phyloP scores from a whole-genome alignment of 2,888 invertebrate genomes.

The Gastrophysa polygoni region DNA sequence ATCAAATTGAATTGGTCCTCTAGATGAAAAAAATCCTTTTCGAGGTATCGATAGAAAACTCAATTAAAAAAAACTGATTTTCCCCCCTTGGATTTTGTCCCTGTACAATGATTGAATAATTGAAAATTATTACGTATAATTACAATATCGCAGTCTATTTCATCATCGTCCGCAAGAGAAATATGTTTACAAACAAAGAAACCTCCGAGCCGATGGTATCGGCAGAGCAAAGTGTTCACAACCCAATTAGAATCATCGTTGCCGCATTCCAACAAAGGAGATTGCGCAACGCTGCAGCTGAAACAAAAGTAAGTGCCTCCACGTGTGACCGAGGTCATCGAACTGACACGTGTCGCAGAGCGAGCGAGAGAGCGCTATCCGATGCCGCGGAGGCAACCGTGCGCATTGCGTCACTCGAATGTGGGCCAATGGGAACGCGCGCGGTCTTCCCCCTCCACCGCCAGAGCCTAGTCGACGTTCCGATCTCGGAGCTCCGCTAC shows the following conservation, averaged over 20 bases:
- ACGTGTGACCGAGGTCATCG: conserved; percentile 47
- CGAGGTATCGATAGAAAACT: no score
- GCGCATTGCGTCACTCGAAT: conserved; percentile 50
- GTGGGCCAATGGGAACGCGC: conserved; percentile 45
- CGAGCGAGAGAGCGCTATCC: conserved; percentile 39
- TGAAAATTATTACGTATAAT: no score
- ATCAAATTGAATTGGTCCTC: no score
- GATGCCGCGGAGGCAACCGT: conserved; percentile 35
- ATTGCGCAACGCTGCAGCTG: conserved; percentile 48
- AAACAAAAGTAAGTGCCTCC: conserved; percentile 45
- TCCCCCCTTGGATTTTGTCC: no score
- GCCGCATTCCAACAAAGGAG: conserved; percentile 42
- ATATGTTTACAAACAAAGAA: no score
- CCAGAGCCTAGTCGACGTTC: conserved; percentile 40
- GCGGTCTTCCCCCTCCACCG: conserved; percentile 33
- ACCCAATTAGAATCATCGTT: conserved; percentile 17
- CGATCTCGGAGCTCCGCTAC: no score
- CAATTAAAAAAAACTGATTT: no score
- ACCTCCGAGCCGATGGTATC: no score
- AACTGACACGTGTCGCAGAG: conserved; percentile 51
- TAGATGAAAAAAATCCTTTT: no score
- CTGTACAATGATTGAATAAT: no score
- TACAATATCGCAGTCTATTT: no score
- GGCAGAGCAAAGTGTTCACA: background rate
- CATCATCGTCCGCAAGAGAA: no score